Percentiles rank a stretch among this genome's conserved stretches.
These are phyloP conservation scores for Apis dorsata DNA, from an alignment of 1,140 invertebrate genomes.

Conservation along the genomic window DNA sequence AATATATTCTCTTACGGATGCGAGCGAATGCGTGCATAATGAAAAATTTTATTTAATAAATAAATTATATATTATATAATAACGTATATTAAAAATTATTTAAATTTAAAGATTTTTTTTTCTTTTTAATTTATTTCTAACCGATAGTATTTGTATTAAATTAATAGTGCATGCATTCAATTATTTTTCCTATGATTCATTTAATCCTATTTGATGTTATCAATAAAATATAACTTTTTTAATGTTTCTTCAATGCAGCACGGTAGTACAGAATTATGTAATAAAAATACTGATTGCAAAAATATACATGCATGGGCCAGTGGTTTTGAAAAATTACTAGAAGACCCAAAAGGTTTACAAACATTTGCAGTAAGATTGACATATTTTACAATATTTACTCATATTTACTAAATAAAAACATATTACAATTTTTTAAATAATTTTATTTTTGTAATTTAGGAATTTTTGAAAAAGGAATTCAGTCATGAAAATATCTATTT, in stretches of 20 bases:
- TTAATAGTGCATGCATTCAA: neutral
- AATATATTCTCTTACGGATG: neutral
- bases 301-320: slow-evolving; percentile 88
- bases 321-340: slow-evolving; percentile 94
- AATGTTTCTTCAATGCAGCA: slow-evolving; percentile 71
- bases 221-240: slow-evolving; percentile 31
- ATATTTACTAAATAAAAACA: neutral
- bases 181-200: slow-evolving; percentile 15
- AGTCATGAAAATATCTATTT: slow-evolving; percentile 98
- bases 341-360: slow-evolving; percentile 91
- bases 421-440: neutral
- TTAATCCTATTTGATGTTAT: slow-evolving; percentile 28
- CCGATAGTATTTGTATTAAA: neutral
- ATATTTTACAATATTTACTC: neutral
- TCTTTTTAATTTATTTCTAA: neutral
- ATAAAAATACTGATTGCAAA: slow-evolving; percentile 69
- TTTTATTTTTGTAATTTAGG: slow-evolving; percentile 78
- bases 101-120: neutral
- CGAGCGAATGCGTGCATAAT: neutral
- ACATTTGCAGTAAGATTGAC: slow-evolving; percentile 90
- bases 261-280: slow-evolving; percentile 77
- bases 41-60: neutral
- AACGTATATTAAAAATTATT: neutral
- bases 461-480: slow-evolving; percentile 97
- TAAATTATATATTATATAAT: neutral